Base-by-base conservation (phyloP, 2,113 vertebrate genomes). In the Solea senegalensis region DNA sequence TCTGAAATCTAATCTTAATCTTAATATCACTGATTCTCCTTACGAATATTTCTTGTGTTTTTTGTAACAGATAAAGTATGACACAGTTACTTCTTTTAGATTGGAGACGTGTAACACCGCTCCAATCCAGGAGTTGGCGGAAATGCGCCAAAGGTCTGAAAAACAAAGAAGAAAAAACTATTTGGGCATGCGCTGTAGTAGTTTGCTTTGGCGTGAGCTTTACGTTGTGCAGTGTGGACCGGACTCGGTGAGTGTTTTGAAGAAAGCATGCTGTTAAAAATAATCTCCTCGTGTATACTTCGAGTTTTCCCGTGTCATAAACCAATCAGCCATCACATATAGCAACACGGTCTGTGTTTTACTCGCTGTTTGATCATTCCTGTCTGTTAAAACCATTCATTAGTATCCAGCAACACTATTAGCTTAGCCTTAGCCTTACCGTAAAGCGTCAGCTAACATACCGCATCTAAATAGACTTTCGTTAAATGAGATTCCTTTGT, bases 171-270 rank as follows among this genome's bases (percentile, higher is more conserved):
- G n/a, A 48, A 62, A 41, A 26, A 54, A 4, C 2, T 11, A 0
- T 0, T 3, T 6, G 65, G 10, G 69, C 86, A 84, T 87, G 90
- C 89, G 87, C 76, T 63, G 0, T 49, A 21, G 2, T 1, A 13
- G 9, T 3, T 9, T 14, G 1, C 9, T 39, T 3, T 28, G 15
- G 87, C 87, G 89, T 67, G 86, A 85, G 11, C 28, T 5, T 12
- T 28, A 76, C 89, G 86, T 80, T 54, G 65, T 45, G 21, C 21
- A 21, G 21, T 21, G 21, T 21, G 21, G 21, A 21, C 21, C 21
- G 63, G 12, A 28, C 28, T 52, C 9, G 81, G 90, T 90, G 67
- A 86, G 78, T 85, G 51, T 81, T 82, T 63, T 43, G n/a, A 1
- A 40, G 4, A 52, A 76, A 78, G 16, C 39, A 0, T 55, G 13